A percentile compares a stretch with the other conserved stretches of the same genome.
These are phyloP conservation scores for Rhamphomyia laevipes DNA, from an alignment of 2,888 invertebrate species.

Conservation along the genomic window DNA sequence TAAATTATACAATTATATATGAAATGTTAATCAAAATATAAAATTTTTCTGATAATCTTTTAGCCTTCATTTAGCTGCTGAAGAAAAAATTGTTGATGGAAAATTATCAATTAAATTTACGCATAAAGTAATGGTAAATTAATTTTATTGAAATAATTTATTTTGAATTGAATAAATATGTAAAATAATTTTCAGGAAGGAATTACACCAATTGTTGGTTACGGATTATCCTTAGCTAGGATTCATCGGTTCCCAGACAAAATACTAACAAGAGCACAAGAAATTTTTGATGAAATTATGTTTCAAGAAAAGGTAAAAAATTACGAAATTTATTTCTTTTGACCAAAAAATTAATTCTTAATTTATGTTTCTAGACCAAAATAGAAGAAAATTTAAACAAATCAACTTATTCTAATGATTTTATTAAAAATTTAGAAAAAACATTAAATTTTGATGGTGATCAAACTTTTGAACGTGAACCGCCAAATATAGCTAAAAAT, in stretches of 20 bases:
- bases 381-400: no score
- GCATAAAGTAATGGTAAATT: constrained; percentile 14
- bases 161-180: not conserved
- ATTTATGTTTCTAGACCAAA: no score
- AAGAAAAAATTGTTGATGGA: constrained; percentile 16
- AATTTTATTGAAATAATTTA: not conserved
- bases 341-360: not conserved
- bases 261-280: constrained; percentile 12
- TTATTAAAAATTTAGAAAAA: constrained; percentile 1
- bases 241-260: constrained; percentile 11
- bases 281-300: constrained; percentile 8
- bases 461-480: no score
- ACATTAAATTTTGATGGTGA: not conserved
- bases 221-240: constrained; percentile 16
- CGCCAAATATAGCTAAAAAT: constrained; percentile 4
- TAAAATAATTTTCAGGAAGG: constrained; percentile 11
- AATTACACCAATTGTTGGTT: constrained; percentile 13
- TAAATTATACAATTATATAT: constrained; percentile 38
- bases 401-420: not conserved
- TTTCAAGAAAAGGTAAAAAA: constrained; percentile 2
- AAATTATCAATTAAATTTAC: constrained; percentile 15
- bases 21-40: not conserved
- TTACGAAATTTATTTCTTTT: not conserved
- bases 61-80: constrained; percentile 42
- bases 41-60: constrained; percentile 9